phyloP scores from a whole-genome alignment of 2,113 vertebrate genomes.

The Tachycineta bicolor region DNA sequence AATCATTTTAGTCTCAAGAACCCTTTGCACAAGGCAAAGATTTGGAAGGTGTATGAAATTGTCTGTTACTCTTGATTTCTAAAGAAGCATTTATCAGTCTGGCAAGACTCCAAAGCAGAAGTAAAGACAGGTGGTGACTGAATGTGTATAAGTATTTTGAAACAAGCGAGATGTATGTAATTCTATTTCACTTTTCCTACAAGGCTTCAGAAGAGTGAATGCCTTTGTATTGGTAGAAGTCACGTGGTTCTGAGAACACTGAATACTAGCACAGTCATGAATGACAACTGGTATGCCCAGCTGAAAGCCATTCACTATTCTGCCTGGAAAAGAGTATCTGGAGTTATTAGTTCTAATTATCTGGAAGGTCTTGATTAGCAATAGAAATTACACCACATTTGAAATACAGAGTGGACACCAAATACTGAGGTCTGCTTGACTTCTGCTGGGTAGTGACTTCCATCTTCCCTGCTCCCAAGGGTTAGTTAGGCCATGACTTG shows the following conservation, averaged over 20 bases:
- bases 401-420: neutral
- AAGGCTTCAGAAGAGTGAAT: neutral
- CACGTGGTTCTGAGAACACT: neutral
- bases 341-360: neutral
- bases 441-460: neutral
- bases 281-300: neutral
- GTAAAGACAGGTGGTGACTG: neutral
- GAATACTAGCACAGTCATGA: neutral
- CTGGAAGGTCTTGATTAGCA: neutral
- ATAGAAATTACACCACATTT: neutral
- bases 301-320: neutral
- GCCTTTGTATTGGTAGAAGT: neutral
- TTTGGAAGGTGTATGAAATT: neutral
- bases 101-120: neutral
- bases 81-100: neutral
- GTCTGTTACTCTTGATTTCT: neutral
- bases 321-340: neutral
- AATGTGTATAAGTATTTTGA: neutral
- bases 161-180: neutral
- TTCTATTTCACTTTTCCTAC: neutral
- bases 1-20: neutral
- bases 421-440: neutral
- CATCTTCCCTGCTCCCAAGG: neutral
- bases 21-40: neutral
- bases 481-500: neutral